These are phyloP conservation scores for Nanorana parkeri DNA, from an alignment of 2,113 vertebrate species.

Conservation along the genomic window DNA sequence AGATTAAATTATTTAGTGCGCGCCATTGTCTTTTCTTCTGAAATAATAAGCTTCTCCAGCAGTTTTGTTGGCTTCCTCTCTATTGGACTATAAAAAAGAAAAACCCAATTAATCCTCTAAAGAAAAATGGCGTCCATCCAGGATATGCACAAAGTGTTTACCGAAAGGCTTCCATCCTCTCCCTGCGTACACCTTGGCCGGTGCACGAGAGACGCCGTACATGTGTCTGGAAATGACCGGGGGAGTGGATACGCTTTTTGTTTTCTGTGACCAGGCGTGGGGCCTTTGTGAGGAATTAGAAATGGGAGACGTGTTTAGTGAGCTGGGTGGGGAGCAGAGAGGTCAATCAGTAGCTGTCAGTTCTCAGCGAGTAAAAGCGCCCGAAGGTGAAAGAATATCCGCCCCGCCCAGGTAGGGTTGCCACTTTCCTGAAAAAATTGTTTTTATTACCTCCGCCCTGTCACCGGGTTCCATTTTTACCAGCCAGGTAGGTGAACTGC, in stretches of 20 bases:
- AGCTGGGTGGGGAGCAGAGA: not conserved
- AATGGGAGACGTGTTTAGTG: not conserved
- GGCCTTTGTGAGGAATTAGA: no score
- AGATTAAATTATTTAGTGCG: no score
- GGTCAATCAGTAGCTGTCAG: not conserved
- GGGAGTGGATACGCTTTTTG: not conserved
- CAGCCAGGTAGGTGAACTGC: no score
- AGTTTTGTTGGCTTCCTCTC: not conserved
- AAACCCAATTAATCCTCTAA: no score
- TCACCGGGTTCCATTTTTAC: no score
- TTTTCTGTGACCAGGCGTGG: no score
- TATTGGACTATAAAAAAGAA: no score
- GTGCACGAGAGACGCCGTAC: not conserved
- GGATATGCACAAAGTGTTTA: no score
- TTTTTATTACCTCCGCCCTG: no score
- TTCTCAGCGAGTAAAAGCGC: not conserved
- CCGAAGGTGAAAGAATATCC: not conserved
- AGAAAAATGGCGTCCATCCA: no score
- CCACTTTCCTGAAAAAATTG: no score
- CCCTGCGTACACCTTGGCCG: not conserved
- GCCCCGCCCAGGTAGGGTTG: not conserved
- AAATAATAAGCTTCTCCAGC: not conserved
- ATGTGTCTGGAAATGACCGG: not conserved
- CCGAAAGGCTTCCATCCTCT: no score
- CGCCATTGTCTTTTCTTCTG: not conserved